Conservation (phyloP, 2,113 vertebrate species). For the Ornithorhynchus anatinus region DNA sequence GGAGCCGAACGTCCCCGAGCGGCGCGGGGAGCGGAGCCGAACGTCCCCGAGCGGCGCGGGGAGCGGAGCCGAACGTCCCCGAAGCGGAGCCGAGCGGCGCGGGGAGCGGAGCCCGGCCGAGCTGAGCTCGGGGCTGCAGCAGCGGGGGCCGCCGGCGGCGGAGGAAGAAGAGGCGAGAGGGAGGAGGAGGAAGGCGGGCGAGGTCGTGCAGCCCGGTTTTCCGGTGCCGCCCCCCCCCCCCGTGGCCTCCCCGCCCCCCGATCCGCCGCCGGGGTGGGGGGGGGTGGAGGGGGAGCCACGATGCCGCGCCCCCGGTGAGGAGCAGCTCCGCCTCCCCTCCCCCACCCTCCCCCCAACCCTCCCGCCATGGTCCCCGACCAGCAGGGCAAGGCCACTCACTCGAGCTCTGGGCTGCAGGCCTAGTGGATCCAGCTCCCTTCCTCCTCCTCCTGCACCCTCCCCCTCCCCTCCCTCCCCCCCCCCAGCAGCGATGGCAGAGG, state of each 20-base stretch:
- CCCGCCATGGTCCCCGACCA: slow-evolving; percentile 76
- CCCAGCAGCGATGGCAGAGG: slow-evolving; percentile 85
- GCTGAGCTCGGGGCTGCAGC: slow-evolving; percentile 23
- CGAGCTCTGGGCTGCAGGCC: slow-evolving; percentile 80
- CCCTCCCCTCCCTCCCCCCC: slow-evolving; percentile 60
- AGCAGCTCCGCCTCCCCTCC: slow-evolving; percentile 42
- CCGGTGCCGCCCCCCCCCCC: too few relatives aligned
- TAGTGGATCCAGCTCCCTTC: slow-evolving; percentile 63
- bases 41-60: slow-evolving; percentile 31
- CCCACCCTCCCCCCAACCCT: background rate
- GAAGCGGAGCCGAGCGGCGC: slow-evolving; percentile 1
- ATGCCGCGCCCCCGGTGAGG: slow-evolving; percentile 55
- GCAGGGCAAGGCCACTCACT: slow-evolving; percentile 74
- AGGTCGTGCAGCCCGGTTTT: background rate
- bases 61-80: slow-evolving; percentile 19
- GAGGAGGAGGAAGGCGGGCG: background rate
- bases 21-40: slow-evolving; percentile 16
- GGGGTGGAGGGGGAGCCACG: slow-evolving; percentile 56
- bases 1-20: background rate
- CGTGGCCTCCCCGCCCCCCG: slow-evolving; percentile 30
- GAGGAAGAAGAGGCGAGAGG: background rate
- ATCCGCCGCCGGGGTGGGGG: background rate
- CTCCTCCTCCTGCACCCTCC: slow-evolving; percentile 58
- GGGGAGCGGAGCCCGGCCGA: slow-evolving; percentile 24
- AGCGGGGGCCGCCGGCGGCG: background rate